These are phyloP conservation scores for Rhyacophila brunnea DNA, from an alignment of 1,140 invertebrate species.

Conservation along the genomic window DNA sequence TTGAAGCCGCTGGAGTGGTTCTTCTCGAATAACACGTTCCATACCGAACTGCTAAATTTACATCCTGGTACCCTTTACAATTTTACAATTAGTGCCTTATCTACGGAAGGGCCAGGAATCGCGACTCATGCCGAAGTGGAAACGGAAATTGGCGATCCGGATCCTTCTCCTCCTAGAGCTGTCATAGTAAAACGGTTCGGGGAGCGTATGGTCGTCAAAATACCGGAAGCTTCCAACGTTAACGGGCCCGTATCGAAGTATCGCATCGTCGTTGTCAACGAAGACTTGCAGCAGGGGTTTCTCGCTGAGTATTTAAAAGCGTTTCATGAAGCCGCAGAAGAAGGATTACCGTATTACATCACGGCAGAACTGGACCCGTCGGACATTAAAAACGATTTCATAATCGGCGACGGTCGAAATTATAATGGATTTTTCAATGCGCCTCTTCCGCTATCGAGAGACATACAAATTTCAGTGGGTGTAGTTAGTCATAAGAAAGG, in stretches of 20 bases:
- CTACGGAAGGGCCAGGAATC: constrained; percentile 60
- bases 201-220: constrained; percentile 60
- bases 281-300: constrained; percentile 59
- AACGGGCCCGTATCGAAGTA: constrained; percentile 74
- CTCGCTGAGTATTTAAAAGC: constrained; percentile 57
- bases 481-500: constrained; percentile 67
- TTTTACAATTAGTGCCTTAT: constrained; percentile 65
- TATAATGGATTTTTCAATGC: constrained; percentile 80
- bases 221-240: constrained; percentile 64
- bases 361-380: constrained; percentile 70
- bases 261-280: constrained; percentile 69
- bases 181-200: constrained; percentile 58
- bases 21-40: constrained; percentile 49
- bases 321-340: constrained; percentile 58
- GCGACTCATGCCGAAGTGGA: constrained; percentile 54
- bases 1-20: constrained; percentile 48
- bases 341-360: constrained; percentile 73
- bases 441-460: constrained; percentile 62
- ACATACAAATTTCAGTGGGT: constrained; percentile 72
- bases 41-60: constrained; percentile 59
- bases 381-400: constrained; percentile 63
- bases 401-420: constrained; percentile 71
- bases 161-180: constrained; percentile 62
- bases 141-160: constrained; percentile 70
- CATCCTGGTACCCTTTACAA: constrained; percentile 72